Conservation (phyloP, 2,113 vertebrate genomes). For the Gasterosteus nipponicus region DNA sequence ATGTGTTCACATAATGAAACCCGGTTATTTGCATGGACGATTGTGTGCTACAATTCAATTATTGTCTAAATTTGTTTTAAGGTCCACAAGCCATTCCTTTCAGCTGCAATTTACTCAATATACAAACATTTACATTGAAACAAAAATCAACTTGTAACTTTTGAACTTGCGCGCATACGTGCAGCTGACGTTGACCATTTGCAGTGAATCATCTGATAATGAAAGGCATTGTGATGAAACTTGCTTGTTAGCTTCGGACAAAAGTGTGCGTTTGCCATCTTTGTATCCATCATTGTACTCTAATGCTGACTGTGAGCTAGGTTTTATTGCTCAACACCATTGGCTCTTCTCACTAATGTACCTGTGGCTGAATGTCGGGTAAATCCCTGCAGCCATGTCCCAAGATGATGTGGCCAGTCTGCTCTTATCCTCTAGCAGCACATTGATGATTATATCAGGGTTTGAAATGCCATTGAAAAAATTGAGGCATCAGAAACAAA, state of each 20-base stretch:
- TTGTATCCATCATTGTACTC: neutral
- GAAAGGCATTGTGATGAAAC: slow-evolving; percentile 27
- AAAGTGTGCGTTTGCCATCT: neutral
- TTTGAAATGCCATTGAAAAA: neutral
- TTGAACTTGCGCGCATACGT: slow-evolving; percentile 42
- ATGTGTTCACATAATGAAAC: slow-evolving; percentile 95
- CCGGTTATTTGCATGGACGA: slow-evolving; percentile 98
- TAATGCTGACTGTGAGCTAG: neutral
- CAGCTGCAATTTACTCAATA: slow-evolving; percentile 87
- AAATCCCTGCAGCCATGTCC: neutral
- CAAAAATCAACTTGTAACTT: slow-evolving; percentile 24
- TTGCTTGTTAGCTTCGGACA: slow-evolving; percentile 22
- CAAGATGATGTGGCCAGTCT: neutral
- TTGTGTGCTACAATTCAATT: slow-evolving; percentile 99
- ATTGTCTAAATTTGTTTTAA: slow-evolving; percentile 97
- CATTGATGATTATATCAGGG: neutral
- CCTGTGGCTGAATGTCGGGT: neutral
- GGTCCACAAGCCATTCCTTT: slow-evolving; percentile 87
- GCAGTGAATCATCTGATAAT: slow-evolving; percentile 43
- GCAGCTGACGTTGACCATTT: slow-evolving; percentile 30
- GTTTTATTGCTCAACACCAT: neutral
- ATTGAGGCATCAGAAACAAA: neutral
- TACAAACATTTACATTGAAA: slow-evolving; percentile 80
- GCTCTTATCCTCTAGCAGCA: neutral
- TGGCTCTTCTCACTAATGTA: neutral